phyloP scores from a whole-genome alignment of 2,888 invertebrate genomes.

The Cantharis rufa region DNA sequence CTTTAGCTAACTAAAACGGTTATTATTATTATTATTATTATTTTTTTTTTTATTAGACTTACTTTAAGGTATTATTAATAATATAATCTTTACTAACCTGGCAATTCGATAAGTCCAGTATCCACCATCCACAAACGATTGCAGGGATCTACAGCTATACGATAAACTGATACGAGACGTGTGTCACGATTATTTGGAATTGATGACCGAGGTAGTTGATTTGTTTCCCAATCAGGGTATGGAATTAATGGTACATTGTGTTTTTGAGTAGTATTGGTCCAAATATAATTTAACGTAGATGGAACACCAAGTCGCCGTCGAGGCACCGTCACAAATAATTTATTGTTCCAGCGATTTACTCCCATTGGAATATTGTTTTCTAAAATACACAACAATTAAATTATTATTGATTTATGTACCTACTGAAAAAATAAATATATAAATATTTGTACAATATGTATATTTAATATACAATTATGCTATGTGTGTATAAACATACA shows the following conservation, averaged over 20 bases:
- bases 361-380: constrained; percentile 72
- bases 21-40: too few relatives aligned
- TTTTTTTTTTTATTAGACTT: too few relatives aligned
- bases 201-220: constrained; percentile 58
- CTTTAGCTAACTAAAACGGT: too few relatives aligned
- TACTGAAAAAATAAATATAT: too few relatives aligned
- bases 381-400: constrained; percentile 35
- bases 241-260: constrained; percentile 62
- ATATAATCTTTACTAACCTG: constrained; percentile 53
- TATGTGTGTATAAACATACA: too few relatives aligned
- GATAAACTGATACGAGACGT: constrained; percentile 69
- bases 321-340: constrained; percentile 74
- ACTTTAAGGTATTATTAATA: too few relatives aligned
- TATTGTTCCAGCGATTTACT: constrained; percentile 64
- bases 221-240: constrained; percentile 63
- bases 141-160: constrained; percentile 72
- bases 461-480: too few relatives aligned
- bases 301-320: constrained; percentile 65
- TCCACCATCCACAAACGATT: constrained; percentile 80
- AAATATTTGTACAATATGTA: too few relatives aligned
- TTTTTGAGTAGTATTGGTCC: constrained; percentile 42
- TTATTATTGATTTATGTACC: neutral
- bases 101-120: constrained; percentile 72
- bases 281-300: constrained; percentile 57
- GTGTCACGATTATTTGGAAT: constrained; percentile 19